Conservation (phyloP, 2,113 vertebrate species). For the Oryzias curvinotus region DNA sequence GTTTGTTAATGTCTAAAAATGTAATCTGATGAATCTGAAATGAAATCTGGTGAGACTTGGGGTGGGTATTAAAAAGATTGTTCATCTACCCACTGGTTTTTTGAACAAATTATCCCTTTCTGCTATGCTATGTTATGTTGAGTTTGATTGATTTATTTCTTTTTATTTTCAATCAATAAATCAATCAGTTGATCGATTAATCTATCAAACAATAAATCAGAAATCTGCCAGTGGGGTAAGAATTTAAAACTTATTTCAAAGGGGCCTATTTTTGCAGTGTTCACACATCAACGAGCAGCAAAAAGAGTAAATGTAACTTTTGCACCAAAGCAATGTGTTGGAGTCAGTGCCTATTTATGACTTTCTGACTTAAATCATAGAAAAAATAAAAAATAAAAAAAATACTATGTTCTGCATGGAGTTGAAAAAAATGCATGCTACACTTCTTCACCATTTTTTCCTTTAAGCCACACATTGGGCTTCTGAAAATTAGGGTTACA, state of each 20-base stretch:
- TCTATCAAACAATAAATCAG: too few species aligned
- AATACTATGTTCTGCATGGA: constrained; percentile 50
- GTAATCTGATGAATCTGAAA: too few species aligned
- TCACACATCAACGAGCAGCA: constrained; percentile 42
- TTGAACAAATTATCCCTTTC: too few species aligned
- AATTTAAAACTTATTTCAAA: constrained; percentile 16
- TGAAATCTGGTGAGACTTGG: too few species aligned
- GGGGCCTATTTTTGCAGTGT: constrained; percentile 15
- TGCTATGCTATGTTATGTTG: too few species aligned
- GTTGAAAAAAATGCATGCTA: constrained; percentile 54
- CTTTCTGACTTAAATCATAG: background rate
- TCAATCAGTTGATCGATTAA: too few species aligned
- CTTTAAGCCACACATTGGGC: constrained; percentile 23
- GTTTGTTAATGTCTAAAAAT: too few species aligned
- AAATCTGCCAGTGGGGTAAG: too few species aligned
- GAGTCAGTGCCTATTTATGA: constrained; percentile 27
- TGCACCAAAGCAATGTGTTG: constrained; percentile 21
- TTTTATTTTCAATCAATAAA: too few species aligned
- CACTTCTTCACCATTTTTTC: constrained; percentile 32
- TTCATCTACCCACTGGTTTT: too few species aligned
- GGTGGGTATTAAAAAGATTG: too few species aligned
- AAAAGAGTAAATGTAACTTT: constrained; percentile 29
- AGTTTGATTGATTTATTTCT: too few species aligned
- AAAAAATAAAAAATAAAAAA: background rate
- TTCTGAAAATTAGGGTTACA: constrained; percentile 32